Evolutionary conservation across 1,140 invertebrate genomes (phyloP), one percentile per base, ranked within the genome.

Genomic region (Pemphigus obesinymphae): DNA sequence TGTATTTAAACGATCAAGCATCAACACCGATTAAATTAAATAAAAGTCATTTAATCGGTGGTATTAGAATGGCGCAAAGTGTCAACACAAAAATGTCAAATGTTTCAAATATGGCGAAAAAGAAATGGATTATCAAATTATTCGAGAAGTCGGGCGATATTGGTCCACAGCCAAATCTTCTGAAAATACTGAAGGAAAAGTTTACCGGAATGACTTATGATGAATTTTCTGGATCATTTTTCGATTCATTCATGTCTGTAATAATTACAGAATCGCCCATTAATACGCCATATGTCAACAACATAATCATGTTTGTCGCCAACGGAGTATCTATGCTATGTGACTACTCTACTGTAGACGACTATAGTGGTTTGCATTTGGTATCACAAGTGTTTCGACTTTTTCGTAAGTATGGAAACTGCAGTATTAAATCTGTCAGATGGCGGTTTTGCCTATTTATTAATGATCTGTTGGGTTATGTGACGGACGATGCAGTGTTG

Each of bases 291-390:
- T 15, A 0, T 10, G n/a, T 61, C 3, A 80, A 80, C 8, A 80
- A 80, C 23, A 80, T 80, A 26, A 80, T 80, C 17, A 80, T 31
- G 37, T 80, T 63, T 61, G 76, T 37, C 31, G 76, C 76, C 3
- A 43, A 31, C 63, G 55, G 55, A 29, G 15, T 80, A 13, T 63
- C 37, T 43, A 2, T 63, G 5, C 11, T 80, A 2, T 26, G 15
- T n/a, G 40, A 80, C n/a, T 0, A 31, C n/a, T 20, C 37, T 3
- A n/a, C 76, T 10, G 31, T 4, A 17, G 76, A 80, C 8, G 37
- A 26, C 7, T 26, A 17, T n/a, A 63, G 3, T 40, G 76, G 76
- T 11, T 29, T 63, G 53, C 43, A 63, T 45, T 61, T 80, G 23
- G 45, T 80, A 31, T 26, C 76, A 0, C 37, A 80, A 10, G 11